phyloP scores from a whole-genome alignment of 2,113 vertebrate species.

The Oriolus oriolus region DNA sequence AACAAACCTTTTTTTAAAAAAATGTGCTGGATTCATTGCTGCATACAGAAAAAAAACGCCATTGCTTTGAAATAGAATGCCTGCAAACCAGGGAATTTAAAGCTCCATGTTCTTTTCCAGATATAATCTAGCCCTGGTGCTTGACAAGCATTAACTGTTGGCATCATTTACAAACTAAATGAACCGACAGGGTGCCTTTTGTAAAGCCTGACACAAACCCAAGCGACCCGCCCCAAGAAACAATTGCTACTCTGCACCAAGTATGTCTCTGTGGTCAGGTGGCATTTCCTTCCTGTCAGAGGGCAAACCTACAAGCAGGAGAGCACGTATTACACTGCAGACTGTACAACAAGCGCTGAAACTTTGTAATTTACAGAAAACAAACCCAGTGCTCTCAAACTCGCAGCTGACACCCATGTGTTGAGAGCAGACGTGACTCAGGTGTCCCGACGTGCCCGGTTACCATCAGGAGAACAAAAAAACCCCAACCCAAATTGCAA shows the following conservation, averaged over 20 bases:
- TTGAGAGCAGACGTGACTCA: fast-evolving
- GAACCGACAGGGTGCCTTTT: not conserved
- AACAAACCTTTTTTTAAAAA: not conserved
- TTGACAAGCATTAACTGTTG: not conserved
- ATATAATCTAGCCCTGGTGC: not conserved
- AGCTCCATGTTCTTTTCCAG: not conserved
- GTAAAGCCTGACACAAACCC: not conserved
- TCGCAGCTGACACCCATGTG: fast-evolving
- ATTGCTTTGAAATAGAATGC: not conserved
- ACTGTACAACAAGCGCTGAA: fast-evolving
- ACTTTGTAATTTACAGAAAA: fast-evolving
- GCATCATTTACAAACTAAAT: not conserved
- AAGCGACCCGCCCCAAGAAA: not conserved
- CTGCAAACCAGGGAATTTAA: not conserved
- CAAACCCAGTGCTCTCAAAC: fast-evolving
- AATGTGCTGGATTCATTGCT: not conserved
- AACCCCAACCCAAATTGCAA: too few species aligned
- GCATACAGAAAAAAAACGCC: not conserved
- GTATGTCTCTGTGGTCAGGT: fast-evolving
- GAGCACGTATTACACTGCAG: fast-evolving
- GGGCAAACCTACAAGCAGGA: not conserved
- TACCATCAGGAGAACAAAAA: not conserved
- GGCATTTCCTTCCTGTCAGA: not conserved
- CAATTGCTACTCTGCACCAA: not conserved
- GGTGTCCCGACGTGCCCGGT: not conserved